Evolutionary conservation across 1,140 invertebrate genomes (phyloP), one percentile per base, ranked within the genome.

Genomic region (Batillaria attramentaria): DNA sequence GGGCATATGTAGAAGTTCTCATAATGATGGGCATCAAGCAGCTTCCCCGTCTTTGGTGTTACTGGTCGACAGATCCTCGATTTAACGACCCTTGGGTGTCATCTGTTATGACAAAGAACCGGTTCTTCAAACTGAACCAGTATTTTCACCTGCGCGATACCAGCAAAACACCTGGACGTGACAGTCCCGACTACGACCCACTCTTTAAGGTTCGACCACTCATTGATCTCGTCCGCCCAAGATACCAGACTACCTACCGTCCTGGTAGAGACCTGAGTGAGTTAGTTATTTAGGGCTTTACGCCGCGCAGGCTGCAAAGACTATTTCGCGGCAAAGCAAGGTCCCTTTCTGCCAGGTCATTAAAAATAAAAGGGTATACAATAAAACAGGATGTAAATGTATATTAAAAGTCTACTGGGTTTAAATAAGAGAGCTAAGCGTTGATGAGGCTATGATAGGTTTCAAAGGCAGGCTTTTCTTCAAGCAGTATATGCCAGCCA

Each of bases 81-180:
- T 66, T 66, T 37, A 66, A 31, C n/a, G 10, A 66, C 39, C 31
- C 10, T 5, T 66, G 62, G 62, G 39, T 33, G 31, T 37, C 31
- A 1, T 16, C 35, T 13, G 10, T 66, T 35, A 66, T 66, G 62
- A 31, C 62, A 10, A 66, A 66, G 31, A 66, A 31, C 35, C 10
- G 62, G 10, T 66, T 66, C 33, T 66, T 66, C 33, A 66, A 66
- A 66, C 20, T 5, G 1, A 66, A 66, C 33, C 62, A 66, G 33
- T 66, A 66, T 35, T 66, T 66, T 37, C 62, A 66, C 31, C 33
- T 66, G 33, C 10, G 62, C 20, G 33, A 66, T 37, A 66, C 33
- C 35, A 16, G 31, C 18, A 35, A 66, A 31, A 35, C 62, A 66
- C 62, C 62, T 66, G 62, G 18, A 33, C 62, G 62, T 4, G 62